Evolutionary conservation across 1,140 invertebrate genomes (phyloP).

Genomic region (Hycleus phaleratus): DNA sequence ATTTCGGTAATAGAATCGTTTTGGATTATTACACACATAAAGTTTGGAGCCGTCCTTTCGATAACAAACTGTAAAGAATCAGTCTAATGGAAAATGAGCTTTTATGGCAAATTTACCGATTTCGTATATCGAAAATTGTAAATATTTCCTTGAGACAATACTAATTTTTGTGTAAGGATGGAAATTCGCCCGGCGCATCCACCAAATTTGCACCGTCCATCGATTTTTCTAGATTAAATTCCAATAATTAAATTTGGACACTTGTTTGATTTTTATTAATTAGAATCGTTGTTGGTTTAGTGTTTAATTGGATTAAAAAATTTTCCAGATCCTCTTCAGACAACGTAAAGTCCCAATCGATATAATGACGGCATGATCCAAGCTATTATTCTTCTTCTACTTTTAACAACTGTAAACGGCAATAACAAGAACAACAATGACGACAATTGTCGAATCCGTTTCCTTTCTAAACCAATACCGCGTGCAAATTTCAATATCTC

Average conservation of each 20-base stretch:
- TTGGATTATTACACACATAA: too few species aligned
- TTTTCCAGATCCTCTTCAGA: slow-evolving; percentile 15
- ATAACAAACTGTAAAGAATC: neutral
- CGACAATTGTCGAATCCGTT: slow-evolving; percentile 24
- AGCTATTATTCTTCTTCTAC: slow-evolving; percentile 21
- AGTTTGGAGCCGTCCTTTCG: too few species aligned
- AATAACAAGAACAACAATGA: slow-evolving; percentile 5
- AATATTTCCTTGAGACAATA: neutral
- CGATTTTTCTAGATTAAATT: too few species aligned
- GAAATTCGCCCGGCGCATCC: neutral
- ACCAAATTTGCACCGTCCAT: too few species aligned
- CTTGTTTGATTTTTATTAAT: too few species aligned
- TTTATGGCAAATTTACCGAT: neutral
- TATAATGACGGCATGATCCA: slow-evolving; percentile 33
- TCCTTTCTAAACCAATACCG: slow-evolving; percentile 26
- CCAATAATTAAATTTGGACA: too few species aligned
- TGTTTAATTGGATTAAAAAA: too few species aligned
- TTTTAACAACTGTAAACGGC: slow-evolving; percentile 14
- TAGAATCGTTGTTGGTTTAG: too few species aligned
- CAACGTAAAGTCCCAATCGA: slow-evolving; percentile 1
- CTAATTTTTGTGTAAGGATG: too few species aligned
- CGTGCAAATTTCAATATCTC: slow-evolving; percentile 21
- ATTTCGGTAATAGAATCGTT: too few species aligned
- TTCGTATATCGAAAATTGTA: neutral
- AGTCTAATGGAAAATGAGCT: neutral